Evolutionary conservation across 92 coral and sea anemone species (phyloP), one percentile per base, ranked within the genome.

Genomic region (Palythoa caribaeorum): DNA sequence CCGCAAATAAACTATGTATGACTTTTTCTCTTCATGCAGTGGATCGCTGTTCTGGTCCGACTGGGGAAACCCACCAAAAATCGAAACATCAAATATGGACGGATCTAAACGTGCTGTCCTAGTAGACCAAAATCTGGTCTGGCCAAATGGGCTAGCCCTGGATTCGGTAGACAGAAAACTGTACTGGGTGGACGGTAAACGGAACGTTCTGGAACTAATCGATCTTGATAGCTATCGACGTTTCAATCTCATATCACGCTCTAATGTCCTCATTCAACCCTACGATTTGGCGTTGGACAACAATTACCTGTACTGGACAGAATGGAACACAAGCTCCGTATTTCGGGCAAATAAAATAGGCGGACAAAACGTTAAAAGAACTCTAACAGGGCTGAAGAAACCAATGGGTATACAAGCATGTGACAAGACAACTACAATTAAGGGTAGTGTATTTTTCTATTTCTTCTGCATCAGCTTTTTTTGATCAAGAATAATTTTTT

Each of bases 101-200:
- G 93, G 93, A 28, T 16, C 37, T 4, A 73, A 73, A 44, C 50
- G 93, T n/a, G 48, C 9, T 6, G 65, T 65, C 11, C 66, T 90
- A 8, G 85, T 86, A 3, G 59, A 79, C 6, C 71, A 21, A 5
- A 79, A 35, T 19, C 47, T 90, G 11, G 65, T 13, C 2, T 90
- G 87, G 93, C 93, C 93, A 19, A 90, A 90, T 39, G 93, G 93
- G 15, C 47, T 90, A 37, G 90, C 93, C 9, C 10, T 90, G 36
- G 93, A 90, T 60, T 11, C 84, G 3, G 35, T 21, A 2, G 37
- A 55, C 16, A 83, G 71, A 39, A 71, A 55, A 21, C 63, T 90
- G 15, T 90, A 90, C 83, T 90, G 89, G 90, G 84, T 85, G 9
- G 93, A 90, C 75, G 87, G 89, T 28, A 74, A 69, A 13, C 20